Conservation (phyloP, 2,888 invertebrate species). For the Heliconius erato region DNA sequence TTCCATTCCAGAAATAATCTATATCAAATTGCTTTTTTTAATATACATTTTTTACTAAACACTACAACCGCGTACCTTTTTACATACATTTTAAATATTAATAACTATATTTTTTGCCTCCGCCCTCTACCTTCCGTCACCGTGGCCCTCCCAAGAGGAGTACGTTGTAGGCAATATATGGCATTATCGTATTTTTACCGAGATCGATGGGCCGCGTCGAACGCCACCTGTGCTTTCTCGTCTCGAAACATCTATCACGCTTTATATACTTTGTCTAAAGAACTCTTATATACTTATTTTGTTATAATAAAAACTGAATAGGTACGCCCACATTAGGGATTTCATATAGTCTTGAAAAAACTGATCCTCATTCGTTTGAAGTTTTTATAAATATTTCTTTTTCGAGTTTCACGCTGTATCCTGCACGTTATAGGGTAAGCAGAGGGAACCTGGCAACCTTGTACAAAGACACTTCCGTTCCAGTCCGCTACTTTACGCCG, state of each 20-base stretch:
- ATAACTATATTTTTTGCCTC: background rate
- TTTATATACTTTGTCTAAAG: constrained; percentile 40
- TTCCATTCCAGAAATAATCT: too few relatives aligned
- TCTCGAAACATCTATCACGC: constrained; percentile 55
- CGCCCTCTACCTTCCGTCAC: constrained; percentile 37
- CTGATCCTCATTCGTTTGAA: background rate
- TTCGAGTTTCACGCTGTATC: too few relatives aligned
- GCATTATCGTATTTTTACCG: constrained; percentile 74
- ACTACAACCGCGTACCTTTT: background rate
- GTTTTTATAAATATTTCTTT: too few relatives aligned
- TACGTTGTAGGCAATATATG: constrained; percentile 63
- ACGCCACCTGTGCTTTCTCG: constrained; percentile 69
- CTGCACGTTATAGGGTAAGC: too few relatives aligned
- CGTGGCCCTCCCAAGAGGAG: constrained; percentile 40
- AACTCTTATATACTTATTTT: constrained; percentile 32
- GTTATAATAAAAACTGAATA: constrained; percentile 17
- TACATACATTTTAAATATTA: background rate
- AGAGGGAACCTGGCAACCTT: too few relatives aligned
- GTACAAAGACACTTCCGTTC: too few relatives aligned
- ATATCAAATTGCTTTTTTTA: too few relatives aligned
- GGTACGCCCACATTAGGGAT: background rate
- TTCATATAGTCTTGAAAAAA: too few relatives aligned
- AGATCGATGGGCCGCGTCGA: constrained; percentile 71
- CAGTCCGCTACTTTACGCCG: too few relatives aligned
- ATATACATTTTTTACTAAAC: too few relatives aligned